phyloP scores from a whole-genome alignment of 1,140 invertebrate species.

The Plodia interpunctella region DNA sequence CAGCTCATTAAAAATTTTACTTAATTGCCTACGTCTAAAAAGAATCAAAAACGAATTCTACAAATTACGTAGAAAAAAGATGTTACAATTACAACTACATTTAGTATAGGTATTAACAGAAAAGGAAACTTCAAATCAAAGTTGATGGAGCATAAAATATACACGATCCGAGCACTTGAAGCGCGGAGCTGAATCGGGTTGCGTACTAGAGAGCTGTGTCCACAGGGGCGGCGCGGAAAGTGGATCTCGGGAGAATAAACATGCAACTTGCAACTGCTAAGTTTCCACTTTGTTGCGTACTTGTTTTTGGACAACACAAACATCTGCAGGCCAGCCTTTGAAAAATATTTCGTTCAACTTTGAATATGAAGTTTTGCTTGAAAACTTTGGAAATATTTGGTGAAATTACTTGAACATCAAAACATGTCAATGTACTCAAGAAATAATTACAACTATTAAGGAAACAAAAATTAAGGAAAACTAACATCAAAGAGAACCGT shows the following conservation, averaged over 20 bases:
- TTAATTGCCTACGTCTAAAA: no score
- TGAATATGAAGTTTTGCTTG: no score
- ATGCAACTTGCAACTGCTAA: constrained; percentile 14
- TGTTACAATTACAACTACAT: neutral
- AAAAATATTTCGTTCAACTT: no score
- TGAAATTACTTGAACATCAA: no score
- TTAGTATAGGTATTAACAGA: neutral
- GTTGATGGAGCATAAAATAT: constrained; percentile 5
- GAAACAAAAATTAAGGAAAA: neutral
- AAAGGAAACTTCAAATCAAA: constrained; percentile 5
- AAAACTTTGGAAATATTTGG: no score
- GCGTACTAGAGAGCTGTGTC: constrained; percentile 20
- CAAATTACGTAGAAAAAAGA: no score
- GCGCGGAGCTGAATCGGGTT: constrained; percentile 17
- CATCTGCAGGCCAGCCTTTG: neutral
- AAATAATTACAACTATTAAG: neutral
- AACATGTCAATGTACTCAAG: no score
- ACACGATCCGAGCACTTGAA: constrained; percentile 5
- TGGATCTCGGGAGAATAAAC: constrained; percentile 21
- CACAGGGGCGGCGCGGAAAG: constrained; percentile 18
- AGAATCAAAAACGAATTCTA: no score
- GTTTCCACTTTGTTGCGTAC: constrained; percentile 6
- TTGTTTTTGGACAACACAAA: constrained; percentile 1
- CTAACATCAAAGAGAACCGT: neutral
- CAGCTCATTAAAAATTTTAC: no score